Evolutionary conservation across 2,113 vertebrate species (phyloP).

Genomic region (cat (Felis catus)): DNA sequence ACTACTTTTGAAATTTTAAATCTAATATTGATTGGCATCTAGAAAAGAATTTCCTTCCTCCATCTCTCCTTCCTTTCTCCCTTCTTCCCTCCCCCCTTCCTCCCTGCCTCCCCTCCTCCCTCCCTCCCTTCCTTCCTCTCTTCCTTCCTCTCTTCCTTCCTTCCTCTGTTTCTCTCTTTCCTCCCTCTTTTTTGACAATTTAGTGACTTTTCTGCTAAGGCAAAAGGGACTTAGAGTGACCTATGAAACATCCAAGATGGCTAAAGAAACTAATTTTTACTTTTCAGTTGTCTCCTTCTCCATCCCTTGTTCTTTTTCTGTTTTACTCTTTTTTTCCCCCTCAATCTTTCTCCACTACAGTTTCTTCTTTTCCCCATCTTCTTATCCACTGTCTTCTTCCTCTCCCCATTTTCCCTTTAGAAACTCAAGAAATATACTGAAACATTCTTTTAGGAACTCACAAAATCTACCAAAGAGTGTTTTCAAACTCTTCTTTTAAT

Average conservation of each 20-base stretch:
- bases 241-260: background rate
- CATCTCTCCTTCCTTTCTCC: background rate
- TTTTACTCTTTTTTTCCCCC: no score
- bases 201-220: background rate
- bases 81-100: accelerated
- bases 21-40: background rate
- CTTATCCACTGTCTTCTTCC: background rate
- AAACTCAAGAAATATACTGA: background rate
- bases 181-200: background rate
- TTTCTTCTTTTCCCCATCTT: background rate
- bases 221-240: background rate
- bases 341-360: background rate
- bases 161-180: background rate
- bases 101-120: background rate
- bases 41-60: background rate
- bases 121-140: background rate
- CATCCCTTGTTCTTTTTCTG: background rate
- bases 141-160: background rate
- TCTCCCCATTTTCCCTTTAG: background rate
- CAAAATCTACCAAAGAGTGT: background rate
- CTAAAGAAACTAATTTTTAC: background rate
- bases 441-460: background rate
- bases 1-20: background rate
- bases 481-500: background rate
- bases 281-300: background rate